Evolutionary conservation across 1,140 invertebrate genomes (phyloP).

Genomic region (Diabrotica virgifera): DNA sequence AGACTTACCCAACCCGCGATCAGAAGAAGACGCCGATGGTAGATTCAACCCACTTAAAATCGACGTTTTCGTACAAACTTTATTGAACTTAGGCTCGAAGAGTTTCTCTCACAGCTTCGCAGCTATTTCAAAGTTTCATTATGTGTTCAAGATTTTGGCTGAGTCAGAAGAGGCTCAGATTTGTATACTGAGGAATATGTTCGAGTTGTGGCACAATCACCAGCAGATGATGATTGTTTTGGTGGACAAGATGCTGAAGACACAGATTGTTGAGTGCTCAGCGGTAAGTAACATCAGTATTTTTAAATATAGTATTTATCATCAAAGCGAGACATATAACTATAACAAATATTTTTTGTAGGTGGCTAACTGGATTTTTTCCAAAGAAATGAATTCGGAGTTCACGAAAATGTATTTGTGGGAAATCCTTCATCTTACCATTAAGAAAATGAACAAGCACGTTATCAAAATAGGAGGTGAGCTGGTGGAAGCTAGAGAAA

Average conservation of each 20-base stretch:
- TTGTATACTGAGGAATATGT: conserved; percentile 88
- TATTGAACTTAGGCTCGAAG: conserved; percentile 91
- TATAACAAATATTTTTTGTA: neutral
- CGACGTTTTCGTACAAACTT: conserved; percentile 93
- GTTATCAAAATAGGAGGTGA: conserved; percentile 83
- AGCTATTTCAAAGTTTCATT: conserved; percentile 94
- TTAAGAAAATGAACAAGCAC: conserved; percentile 95
- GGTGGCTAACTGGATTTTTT: conserved; percentile 95
- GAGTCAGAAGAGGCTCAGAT: conserved; percentile 96
- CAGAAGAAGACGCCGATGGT: conserved; percentile 60
- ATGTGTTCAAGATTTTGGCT: conserved; percentile 87
- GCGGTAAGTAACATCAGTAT: conserved; percentile 59
- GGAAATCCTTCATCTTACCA: conserved; percentile 95
- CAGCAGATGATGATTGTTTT: conserved; percentile 96
- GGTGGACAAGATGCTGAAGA: conserved; percentile 96
- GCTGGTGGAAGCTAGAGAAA: conserved; percentile 81
- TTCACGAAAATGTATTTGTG: conserved; percentile 96
- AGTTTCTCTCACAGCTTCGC: conserved; percentile 98
- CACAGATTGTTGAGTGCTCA: conserved; percentile 94
- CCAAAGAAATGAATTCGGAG: conserved; percentile 89
- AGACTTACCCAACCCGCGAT: conserved; percentile 74
- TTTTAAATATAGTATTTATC: too few relatives aligned
- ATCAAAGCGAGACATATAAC: too few relatives aligned
- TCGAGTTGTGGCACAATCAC: conserved; percentile 91
- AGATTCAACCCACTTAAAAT: conserved; percentile 89